phyloP scores from a whole-genome alignment of 2,888 invertebrate genomes.

The Drosophila suboccidentalis region DNA sequence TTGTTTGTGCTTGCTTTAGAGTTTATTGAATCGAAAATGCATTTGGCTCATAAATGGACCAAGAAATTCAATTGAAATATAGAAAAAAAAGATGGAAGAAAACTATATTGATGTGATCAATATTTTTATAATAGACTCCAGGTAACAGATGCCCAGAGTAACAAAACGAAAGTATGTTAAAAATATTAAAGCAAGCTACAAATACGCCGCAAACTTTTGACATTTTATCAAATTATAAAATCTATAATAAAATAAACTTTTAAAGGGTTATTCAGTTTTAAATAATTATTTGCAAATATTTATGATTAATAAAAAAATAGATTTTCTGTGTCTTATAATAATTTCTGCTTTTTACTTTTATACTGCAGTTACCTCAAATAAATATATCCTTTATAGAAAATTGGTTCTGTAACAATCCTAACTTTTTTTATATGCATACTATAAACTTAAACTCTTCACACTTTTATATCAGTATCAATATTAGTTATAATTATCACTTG shows the following conservation, averaged over 20 bases:
- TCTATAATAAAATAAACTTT: no score
- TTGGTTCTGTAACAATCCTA: no score
- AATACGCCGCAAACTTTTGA: neutral
- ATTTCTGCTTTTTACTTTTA: no score
- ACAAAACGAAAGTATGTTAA: slow-evolving; percentile 11
- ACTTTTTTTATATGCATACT: no score
- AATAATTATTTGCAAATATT: no score
- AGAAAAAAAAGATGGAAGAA: slow-evolving; percentile 1
- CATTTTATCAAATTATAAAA: no score
- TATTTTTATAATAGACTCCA: slow-evolving; percentile 33
- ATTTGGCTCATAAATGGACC: slow-evolving; percentile 57
- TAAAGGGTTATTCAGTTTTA: no score
- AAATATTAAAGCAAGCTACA: slow-evolving; percentile 1
- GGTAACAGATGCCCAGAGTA: slow-evolving; percentile 32
- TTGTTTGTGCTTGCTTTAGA: slow-evolving; percentile 42
- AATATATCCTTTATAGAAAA: no score
- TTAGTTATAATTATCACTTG: neutral
- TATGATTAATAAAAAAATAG: no score
- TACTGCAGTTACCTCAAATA: no score
- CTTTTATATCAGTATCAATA: neutral
- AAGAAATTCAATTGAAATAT: slow-evolving; percentile 53
- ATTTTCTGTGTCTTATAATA: no score
- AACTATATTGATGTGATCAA: slow-evolving; percentile 39
- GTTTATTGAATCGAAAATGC: slow-evolving; percentile 65
- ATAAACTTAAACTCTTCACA: no score